These are phyloP conservation scores for Caenorhabditis plicata DNA, from an alignment of 2,888 invertebrate genomes.

Conservation along the genomic window DNA sequence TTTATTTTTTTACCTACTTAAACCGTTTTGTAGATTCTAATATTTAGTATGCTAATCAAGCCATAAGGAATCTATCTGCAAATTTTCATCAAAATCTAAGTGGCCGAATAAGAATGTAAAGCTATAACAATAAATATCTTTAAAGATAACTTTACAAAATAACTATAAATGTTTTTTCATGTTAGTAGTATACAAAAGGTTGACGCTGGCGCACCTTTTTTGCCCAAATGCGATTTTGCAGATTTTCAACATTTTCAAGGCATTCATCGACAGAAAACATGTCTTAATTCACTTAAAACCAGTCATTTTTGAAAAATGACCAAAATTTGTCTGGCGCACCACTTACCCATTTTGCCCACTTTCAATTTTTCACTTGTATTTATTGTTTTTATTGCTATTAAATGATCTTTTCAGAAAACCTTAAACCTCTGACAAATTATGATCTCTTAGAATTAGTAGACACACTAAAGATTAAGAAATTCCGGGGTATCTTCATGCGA, in stretches of 20 bases:
- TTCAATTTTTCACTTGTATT: background rate
- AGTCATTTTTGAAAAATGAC: constrained; percentile 1
- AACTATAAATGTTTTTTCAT: no score
- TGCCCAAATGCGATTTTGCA: constrained; percentile 1
- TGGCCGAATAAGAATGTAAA: no score
- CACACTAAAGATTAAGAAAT: background rate
- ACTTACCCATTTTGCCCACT: background rate
- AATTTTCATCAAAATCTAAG: no score
- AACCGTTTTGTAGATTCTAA: no score
- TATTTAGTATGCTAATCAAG: no score
- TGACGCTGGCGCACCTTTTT: constrained; percentile 6
- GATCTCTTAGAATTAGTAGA: background rate
- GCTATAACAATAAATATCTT: no score
- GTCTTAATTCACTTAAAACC: constrained; percentile 1
- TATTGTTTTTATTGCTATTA: background rate
- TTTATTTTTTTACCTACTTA: no score
- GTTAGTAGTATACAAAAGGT: constrained; percentile 7
- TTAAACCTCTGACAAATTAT: background rate
- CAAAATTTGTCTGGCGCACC: background rate
- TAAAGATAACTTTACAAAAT: no score
- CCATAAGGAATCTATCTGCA: no score
- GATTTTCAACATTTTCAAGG: background rate
- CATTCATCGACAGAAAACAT: background rate
- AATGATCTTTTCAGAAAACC: background rate
- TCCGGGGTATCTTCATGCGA: background rate